Conservation (phyloP, 1,140 invertebrate species). For the Meloidogyne hapla region DNA sequence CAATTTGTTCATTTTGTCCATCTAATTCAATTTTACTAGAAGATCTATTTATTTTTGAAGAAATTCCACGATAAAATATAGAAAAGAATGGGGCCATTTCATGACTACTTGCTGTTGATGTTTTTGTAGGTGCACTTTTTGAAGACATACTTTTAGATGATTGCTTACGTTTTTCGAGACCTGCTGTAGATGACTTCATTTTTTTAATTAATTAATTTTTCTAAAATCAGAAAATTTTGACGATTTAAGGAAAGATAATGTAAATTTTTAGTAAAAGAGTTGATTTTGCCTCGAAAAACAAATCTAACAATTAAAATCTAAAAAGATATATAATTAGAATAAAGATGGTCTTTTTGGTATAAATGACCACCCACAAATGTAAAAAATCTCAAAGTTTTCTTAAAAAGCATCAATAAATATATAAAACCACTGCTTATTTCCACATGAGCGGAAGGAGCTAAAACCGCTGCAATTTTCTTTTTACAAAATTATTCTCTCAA, state of each 20-base stretch:
- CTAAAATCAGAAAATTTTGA: not conserved
- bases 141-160: constrained; percentile 24
- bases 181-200: constrained; percentile 25
- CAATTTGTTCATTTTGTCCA: not conserved
- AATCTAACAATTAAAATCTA: too few relatives aligned
- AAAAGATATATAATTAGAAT: too few relatives aligned
- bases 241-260: not conserved
- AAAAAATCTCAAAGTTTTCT: too few relatives aligned
- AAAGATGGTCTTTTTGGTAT: too few relatives aligned
- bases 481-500: not conserved
- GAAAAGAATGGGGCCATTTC: constrained; percentile 29
- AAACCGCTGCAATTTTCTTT: not conserved
- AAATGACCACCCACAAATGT: too few relatives aligned
- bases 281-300: too few relatives aligned
- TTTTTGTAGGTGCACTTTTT: constrained; percentile 22
- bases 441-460: not conserved
- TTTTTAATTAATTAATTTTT: not conserved
- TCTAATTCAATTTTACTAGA: constrained; percentile 8
- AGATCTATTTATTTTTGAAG: constrained; percentile 12
- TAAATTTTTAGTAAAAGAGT: too few relatives aligned
- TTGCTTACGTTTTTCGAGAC: constrained; percentile 10
- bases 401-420: too few relatives aligned
- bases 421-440: not conserved
- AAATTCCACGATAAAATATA: constrained; percentile 24
- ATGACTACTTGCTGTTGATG: not conserved